Conservation (phyloP, 2,888 invertebrate species). For the Beris morrisii region DNA sequence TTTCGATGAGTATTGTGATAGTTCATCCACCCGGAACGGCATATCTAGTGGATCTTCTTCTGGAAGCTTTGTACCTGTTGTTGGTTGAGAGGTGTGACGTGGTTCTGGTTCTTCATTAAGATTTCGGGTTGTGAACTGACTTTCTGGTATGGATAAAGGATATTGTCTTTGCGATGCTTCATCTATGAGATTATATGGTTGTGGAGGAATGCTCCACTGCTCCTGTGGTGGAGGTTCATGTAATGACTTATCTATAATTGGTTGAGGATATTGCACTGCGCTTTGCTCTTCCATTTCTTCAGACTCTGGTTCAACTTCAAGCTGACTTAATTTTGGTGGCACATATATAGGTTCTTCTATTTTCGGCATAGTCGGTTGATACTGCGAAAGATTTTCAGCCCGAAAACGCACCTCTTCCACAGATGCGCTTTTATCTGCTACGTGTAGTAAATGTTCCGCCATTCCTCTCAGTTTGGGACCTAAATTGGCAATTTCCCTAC, state of each 20-base stretch:
- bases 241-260: slow-evolving; percentile 13
- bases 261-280: slow-evolving; percentile 6
- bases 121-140: too few relatives aligned
- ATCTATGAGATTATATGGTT: slow-evolving; percentile 14
- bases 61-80: too few relatives aligned
- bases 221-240: slow-evolving; percentile 16
- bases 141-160: not conserved
- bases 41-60: too few relatives aligned
- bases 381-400: slow-evolving; percentile 20
- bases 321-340: not conserved
- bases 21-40: too few relatives aligned
- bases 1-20: too few relatives aligned
- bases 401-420: slow-evolving; percentile 8
- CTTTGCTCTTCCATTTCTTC: not conserved
- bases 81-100: too few relatives aligned
- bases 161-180: slow-evolving; percentile 2
- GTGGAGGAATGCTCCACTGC: slow-evolving; percentile 1
- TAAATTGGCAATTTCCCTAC: slow-evolving; percentile 21
- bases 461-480: slow-evolving; percentile 19
- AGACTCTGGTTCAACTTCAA: not conserved
- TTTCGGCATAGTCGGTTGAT: slow-evolving; percentile 5
- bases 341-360: not conserved
- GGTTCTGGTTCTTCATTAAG: not conserved
- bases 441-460: slow-evolving; percentile 22
- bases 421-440: not conserved